phyloP scores from a whole-genome alignment of 2,888 invertebrate genomes.

The Lochmaea crataegi region DNA sequence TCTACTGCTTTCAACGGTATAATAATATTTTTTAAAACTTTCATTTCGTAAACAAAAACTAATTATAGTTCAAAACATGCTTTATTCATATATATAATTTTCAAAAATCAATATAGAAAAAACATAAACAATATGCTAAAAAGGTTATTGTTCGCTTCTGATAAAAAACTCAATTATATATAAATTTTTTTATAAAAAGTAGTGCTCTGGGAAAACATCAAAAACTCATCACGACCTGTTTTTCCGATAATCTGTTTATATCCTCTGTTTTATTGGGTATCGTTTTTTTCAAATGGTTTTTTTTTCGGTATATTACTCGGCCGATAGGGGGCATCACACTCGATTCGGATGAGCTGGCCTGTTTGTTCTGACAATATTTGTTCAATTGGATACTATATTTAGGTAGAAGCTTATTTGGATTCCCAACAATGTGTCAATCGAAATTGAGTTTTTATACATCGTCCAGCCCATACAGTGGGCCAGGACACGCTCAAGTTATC shows the following conservation, averaged over 20 bases:
- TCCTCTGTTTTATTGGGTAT: background rate
- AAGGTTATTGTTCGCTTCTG: background rate
- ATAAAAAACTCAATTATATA: background rate
- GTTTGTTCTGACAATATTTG: constrained; percentile 26
- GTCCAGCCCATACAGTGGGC: too few relatives aligned
- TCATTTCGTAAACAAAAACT: too few relatives aligned
- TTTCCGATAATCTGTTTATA: background rate
- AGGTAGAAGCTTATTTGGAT: constrained; percentile 15
- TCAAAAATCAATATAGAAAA: too few relatives aligned
- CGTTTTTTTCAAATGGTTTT: background rate
- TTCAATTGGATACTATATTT: constrained; percentile 17
- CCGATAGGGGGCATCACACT: background rate
- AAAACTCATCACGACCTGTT: constrained; percentile 2
- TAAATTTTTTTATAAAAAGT: background rate
- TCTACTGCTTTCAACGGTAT: background rate
- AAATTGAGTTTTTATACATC: background rate
- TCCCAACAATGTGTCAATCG: background rate
- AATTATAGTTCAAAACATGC: too few relatives aligned
- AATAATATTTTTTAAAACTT: background rate
- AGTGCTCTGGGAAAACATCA: background rate
- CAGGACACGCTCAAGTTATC: too few relatives aligned
- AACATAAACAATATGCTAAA: background rate
- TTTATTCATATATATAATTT: too few relatives aligned
- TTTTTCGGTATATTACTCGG: background rate
- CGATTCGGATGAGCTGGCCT: background rate